These are phyloP conservation scores for Oncorhynchus tshawytscha DNA, from an alignment of 2,113 vertebrate genomes.

Conservation along the genomic window DNA sequence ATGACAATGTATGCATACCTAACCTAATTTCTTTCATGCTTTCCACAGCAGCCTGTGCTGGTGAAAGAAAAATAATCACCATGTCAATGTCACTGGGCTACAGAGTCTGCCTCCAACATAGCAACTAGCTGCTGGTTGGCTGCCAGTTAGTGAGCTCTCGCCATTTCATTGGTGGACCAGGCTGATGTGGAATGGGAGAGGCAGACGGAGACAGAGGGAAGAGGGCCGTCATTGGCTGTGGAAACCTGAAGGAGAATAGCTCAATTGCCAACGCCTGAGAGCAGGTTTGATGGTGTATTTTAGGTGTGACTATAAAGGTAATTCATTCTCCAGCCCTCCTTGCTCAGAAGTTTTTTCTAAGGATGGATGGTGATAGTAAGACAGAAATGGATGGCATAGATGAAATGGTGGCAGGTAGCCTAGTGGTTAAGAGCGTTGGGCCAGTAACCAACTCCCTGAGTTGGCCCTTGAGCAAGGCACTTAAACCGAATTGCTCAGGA, in stretches of 20 bases:
- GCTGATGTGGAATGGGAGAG: conserved; percentile 44
- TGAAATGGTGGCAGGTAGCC: background rate
- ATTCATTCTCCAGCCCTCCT: conserved; percentile 44
- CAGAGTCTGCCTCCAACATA: conserved; percentile 71
- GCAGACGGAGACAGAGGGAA: conserved; percentile 69
- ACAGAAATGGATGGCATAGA: background rate
- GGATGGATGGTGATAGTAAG: conserved; percentile 25
- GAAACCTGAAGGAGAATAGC: conserved; percentile 66
- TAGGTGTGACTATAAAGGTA: conserved; percentile 69
- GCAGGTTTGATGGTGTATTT: conserved; percentile 61
- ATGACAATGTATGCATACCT: background rate
- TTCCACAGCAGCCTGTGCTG: conserved; percentile 51
- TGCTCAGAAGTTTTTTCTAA: conserved; percentile 51
- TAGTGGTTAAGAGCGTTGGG: background rate
- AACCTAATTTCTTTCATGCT: conserved; percentile 16
- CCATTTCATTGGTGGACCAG: conserved; percentile 50
- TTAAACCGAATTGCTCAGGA: too few species aligned
- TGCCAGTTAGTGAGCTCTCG: background rate
- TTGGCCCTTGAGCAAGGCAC: too few species aligned
- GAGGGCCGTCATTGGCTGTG: conserved; percentile 57
- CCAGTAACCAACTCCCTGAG: conserved; percentile 13
- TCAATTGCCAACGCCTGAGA: conserved; percentile 55
- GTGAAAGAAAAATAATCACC: conserved; percentile 37
- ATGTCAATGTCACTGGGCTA: conserved; percentile 31
- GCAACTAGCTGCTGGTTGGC: conserved; percentile 70